Percentiles rank a stretch among this genome's conserved stretches.
phyloP scores from a whole-genome alignment of 2,113 vertebrate species.

The Thinocorus orbignyianus region DNA sequence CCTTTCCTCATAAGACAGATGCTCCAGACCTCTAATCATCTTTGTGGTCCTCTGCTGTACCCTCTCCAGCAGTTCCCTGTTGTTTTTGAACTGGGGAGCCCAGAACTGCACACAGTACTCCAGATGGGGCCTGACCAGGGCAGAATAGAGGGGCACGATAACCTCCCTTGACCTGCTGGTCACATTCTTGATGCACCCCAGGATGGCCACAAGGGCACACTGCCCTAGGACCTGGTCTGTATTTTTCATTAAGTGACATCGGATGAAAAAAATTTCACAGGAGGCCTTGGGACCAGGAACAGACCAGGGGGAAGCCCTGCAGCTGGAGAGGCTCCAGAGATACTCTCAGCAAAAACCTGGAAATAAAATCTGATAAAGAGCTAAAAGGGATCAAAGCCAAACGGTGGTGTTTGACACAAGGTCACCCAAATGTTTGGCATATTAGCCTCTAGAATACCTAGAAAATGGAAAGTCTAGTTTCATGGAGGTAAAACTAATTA shows the following conservation, averaged over 20 bases:
- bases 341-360: background rate
- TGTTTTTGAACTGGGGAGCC: too few species aligned
- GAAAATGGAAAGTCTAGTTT: background rate
- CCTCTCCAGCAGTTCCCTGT: too few species aligned
- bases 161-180: too few species aligned
- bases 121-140: too few species aligned
- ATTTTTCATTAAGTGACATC: background rate
- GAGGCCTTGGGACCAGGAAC: background rate
- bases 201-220: too few species aligned
- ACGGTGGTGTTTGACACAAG: background rate
- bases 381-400: background rate
- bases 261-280: background rate
- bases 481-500: background rate
- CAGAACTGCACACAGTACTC: too few species aligned
- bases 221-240: background rate
- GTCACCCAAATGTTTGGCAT: background rate
- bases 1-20: too few species aligned
- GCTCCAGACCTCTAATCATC: too few species aligned
- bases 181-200: too few species aligned
- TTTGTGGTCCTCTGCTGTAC: too few species aligned
- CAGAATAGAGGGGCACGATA: too few species aligned
- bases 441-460: background rate
- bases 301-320: background rate
- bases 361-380: fast-evolving
- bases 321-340: background rate